Percentiles rank a stretch among this genome's conserved stretches.
These are phyloP conservation scores for Teleogryllus oceanicus DNA, from an alignment of 2,888 invertebrate species.

Conservation along the genomic window DNA sequence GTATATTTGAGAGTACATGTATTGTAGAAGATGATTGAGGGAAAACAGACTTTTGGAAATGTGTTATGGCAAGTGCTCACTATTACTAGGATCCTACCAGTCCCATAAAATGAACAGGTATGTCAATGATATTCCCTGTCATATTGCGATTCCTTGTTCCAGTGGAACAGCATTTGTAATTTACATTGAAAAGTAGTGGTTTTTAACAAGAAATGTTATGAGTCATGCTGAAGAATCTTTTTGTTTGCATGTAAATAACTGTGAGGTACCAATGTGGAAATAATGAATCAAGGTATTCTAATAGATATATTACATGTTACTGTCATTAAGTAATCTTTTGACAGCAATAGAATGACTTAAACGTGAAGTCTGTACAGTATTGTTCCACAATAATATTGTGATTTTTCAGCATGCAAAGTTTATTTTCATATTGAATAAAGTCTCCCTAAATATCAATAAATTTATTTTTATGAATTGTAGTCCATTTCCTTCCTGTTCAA, in stretches of 20 bases:
- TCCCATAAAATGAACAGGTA: neutral
- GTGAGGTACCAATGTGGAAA: neutral
- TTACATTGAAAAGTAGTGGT: neutral
- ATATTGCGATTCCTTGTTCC: constrained; percentile 11
- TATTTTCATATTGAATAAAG: constrained; percentile 35
- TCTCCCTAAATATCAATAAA: constrained; percentile 22
- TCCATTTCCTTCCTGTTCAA: no score
- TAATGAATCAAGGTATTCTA: neutral
- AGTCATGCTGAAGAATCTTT: constrained; percentile 18
- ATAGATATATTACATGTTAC: neutral
- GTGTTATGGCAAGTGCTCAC: constrained; percentile 18
- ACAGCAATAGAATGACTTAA: neutral
- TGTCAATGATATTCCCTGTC: neutral
- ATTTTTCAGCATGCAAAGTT: constrained; percentile 32
- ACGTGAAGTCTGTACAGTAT: neutral
- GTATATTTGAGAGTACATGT: neutral
- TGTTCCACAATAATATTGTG: constrained; percentile 18
- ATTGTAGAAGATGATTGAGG: constrained; percentile 3
- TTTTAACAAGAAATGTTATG: neutral
- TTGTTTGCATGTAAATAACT: neutral
- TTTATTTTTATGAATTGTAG: neutral
- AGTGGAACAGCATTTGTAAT: constrained; percentile 18
- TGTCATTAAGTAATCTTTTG: neutral
- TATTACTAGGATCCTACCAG: neutral
- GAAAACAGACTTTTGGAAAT: neutral